These are phyloP conservation scores for Progne subis DNA, from an alignment of 2,113 vertebrate genomes.

Conservation along the genomic window DNA sequence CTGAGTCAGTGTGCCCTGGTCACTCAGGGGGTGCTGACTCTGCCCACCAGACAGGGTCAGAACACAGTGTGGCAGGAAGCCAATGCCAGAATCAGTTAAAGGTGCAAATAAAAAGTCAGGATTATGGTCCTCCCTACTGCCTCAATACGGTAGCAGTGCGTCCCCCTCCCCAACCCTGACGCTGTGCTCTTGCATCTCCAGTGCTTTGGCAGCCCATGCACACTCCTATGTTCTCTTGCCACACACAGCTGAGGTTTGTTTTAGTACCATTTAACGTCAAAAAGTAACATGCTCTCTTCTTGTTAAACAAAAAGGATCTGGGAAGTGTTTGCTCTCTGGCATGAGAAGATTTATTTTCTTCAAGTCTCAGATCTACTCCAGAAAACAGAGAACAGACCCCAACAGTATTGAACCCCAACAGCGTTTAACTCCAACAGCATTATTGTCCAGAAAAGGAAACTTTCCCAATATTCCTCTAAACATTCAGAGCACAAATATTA, in stretches of 20 bases:
- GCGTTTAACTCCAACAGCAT: slow-evolving; percentile 23
- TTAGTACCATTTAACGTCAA: slow-evolving; percentile 46
- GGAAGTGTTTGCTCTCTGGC: slow-evolving; percentile 59
- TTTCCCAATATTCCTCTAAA: slow-evolving; percentile 37
- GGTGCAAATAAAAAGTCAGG: slow-evolving; percentile 50
- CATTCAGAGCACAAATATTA: slow-evolving; percentile 43
- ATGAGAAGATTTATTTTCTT: slow-evolving; percentile 71
- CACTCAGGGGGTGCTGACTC: neutral
- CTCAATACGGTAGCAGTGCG: neutral
- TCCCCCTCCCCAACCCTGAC: neutral
- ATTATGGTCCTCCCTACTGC: neutral
- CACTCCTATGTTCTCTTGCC: neutral
- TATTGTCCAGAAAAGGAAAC: slow-evolving; percentile 46
- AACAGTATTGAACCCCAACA: slow-evolving; percentile 26
- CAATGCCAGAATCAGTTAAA: slow-evolving; percentile 29
- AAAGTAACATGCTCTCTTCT: slow-evolving; percentile 54
- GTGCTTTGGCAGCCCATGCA: slow-evolving; percentile 35
- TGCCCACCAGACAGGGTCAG: slow-evolving; percentile 7
- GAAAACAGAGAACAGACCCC: slow-evolving; percentile 56
- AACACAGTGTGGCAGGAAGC: slow-evolving; percentile 8
- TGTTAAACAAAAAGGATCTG: slow-evolving; percentile 55
- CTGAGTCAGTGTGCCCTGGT: neutral
- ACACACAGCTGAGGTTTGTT: slow-evolving; percentile 25
- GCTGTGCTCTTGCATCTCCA: slow-evolving; percentile 28
- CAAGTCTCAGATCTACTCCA: slow-evolving; percentile 58